Evolutionary conservation across 2,888 invertebrate genomes (phyloP).

Genomic region (Mimas tiliae): DNA sequence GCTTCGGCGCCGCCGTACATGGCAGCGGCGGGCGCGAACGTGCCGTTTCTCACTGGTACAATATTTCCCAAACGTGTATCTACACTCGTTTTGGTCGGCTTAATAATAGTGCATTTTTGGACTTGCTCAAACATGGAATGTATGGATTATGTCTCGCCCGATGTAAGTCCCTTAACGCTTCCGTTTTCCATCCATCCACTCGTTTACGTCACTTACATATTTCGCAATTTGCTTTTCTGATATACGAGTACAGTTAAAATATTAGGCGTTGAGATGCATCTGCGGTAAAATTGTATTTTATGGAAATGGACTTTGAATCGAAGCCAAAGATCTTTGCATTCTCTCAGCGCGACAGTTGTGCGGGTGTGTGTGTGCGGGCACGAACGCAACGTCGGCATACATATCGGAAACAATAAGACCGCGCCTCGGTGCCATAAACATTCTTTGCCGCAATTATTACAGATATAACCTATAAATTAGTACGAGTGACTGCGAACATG

Average conservation of each 20-base stretch:
- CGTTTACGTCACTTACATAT: constrained; percentile 54
- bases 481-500: constrained; percentile 66
- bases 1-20: constrained; percentile 71
- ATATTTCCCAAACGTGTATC: constrained; percentile 56
- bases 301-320: constrained; percentile 78
- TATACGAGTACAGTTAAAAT: constrained; percentile 52
- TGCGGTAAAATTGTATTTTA: constrained; percentile 76
- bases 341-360: constrained; percentile 72
- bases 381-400: constrained; percentile 58
- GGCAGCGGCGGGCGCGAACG: constrained; percentile 67
- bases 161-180: constrained; percentile 42
- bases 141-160: constrained; percentile 30
- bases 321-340: constrained; percentile 73
- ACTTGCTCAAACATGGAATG: constrained; percentile 43
- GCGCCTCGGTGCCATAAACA: constrained; percentile 79
- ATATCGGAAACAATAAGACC: constrained; percentile 79
- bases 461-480: constrained; percentile 83
- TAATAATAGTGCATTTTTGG: constrained; percentile 56
- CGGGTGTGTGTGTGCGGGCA: constrained; percentile 67
- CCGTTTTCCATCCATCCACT: constrained; percentile 46
- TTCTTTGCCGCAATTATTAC: constrained; percentile 80
- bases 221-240: constrained; percentile 54
- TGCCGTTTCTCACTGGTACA: constrained; percentile 61
- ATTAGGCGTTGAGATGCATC: constrained; percentile 66
- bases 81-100: constrained; percentile 57